These are phyloP conservation scores for Pholis gunnellus DNA, from an alignment of 2,113 vertebrate species.

Conservation along the genomic window DNA sequence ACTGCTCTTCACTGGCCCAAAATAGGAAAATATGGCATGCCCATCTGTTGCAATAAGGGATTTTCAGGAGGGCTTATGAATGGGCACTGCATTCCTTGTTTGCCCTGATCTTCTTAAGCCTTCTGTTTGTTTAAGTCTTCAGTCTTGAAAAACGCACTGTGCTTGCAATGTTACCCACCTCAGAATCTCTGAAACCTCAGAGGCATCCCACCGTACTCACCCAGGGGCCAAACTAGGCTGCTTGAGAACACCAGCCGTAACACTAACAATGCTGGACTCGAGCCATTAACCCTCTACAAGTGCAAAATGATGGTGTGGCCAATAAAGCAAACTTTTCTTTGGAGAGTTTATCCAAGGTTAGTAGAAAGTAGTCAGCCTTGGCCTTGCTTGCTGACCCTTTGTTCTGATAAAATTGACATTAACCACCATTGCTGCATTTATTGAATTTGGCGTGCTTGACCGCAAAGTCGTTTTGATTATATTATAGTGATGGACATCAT, in stretches of 20 bases:
- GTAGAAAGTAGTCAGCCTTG: conserved; percentile 23
- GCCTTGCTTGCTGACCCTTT: conserved; percentile 25
- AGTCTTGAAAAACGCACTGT: conserved; percentile 21
- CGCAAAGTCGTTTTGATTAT: neutral
- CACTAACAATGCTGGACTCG: conserved; percentile 22
- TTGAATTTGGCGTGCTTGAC: conserved; percentile 9
- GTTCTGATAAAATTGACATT: conserved; percentile 17
- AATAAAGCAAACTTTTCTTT: conserved; percentile 17
- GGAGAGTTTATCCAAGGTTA: conserved; percentile 14
- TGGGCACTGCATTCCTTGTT: conserved; percentile 29
- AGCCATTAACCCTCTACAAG: conserved; percentile 40
- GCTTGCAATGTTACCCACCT: conserved; percentile 23
- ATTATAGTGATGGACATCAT: conserved; percentile 1
- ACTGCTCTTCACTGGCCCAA: conserved; percentile 36
- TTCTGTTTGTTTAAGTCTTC: conserved; percentile 40
- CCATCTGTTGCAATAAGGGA: conserved; percentile 45
- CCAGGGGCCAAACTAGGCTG: conserved; percentile 28
- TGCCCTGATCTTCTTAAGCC: conserved; percentile 30
- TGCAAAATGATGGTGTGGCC: conserved; percentile 19
- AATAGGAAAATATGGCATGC: conserved; percentile 50
- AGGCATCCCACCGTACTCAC: conserved; percentile 6
- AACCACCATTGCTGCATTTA: neutral
- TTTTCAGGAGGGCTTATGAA: conserved; percentile 46
- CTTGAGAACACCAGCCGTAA: conserved; percentile 16
- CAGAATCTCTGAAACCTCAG: conserved; percentile 7